Conservation (phyloP, 2,113 vertebrate genomes). For the Colossoma macropomum region DNA sequence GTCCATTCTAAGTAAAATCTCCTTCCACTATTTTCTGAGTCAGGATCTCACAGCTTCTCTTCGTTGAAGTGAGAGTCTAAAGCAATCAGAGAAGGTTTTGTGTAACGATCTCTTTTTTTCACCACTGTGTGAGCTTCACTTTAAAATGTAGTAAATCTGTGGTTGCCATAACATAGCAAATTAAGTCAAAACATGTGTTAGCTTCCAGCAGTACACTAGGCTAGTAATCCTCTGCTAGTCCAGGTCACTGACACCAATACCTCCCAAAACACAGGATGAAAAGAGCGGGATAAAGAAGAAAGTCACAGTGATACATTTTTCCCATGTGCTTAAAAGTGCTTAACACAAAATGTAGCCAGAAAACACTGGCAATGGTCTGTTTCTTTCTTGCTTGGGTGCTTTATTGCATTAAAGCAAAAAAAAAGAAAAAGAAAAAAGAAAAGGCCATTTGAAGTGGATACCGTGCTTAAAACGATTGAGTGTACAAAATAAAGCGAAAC, state of each 20-base stretch:
- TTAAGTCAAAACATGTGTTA: conserved; percentile 26
- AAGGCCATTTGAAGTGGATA: conserved; percentile 29
- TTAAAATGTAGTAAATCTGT: conserved; percentile 28
- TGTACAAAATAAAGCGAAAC: conserved; percentile 51
- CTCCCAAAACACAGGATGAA: conserved; percentile 8
- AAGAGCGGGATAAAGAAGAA: conserved; percentile 20
- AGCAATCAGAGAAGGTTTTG: conserved; percentile 30
- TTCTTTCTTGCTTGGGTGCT: conserved; percentile 32
- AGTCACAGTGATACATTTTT: conserved; percentile 6
- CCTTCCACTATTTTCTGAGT: background rate
- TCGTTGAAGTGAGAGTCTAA: conserved; percentile 4
- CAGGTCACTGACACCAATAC: conserved; percentile 21
- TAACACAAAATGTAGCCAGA: conserved; percentile 26
- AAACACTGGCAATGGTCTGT: conserved; percentile 21
- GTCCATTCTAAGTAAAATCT: background rate
- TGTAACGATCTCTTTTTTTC: conserved; percentile 9
- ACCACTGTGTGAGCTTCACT: background rate
- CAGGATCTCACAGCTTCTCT: background rate
- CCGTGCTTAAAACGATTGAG: conserved; percentile 39
- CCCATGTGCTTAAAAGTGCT: conserved; percentile 22
- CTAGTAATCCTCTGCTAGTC: conserved; percentile 11
- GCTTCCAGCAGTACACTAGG: background rate
- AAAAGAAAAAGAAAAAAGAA: background rate
- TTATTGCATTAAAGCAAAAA: conserved; percentile 45
- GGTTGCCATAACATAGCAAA: conserved; percentile 10